These are phyloP conservation scores for Fabriciana adippe DNA, from an alignment of 2,888 invertebrate genomes.

Conservation along the genomic window DNA sequence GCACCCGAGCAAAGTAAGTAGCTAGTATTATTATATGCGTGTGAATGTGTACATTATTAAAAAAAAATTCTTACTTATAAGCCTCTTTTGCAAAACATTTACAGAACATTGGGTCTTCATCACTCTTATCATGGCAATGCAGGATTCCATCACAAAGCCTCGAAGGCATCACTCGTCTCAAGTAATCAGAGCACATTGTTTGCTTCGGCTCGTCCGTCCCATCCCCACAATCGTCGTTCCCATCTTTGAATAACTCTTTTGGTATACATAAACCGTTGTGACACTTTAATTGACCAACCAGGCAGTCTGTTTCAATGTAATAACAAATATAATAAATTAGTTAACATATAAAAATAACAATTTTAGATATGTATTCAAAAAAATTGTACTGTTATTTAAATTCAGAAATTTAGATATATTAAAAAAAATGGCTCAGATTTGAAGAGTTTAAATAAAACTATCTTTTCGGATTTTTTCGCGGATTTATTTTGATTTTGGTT, in stretches of 20 bases:
- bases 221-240: conserved; percentile 86
- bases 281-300: conserved; percentile 85
- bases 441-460: too few species aligned
- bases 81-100: conserved; percentile 77
- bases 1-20: too few species aligned
- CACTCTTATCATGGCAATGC: conserved; percentile 89
- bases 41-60: too few species aligned
- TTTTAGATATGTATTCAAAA: too few species aligned
- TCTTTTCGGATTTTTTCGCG: too few species aligned
- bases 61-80: conserved; percentile 54
- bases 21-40: too few species aligned
- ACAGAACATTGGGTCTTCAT: conserved; percentile 86
- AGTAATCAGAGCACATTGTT: conserved; percentile 85
- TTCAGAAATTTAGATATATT: too few species aligned
- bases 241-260: conserved; percentile 87
- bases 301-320: conserved; percentile 80
- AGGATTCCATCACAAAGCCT: conserved; percentile 89
- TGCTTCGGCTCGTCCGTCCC: conserved; percentile 85
- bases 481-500: too few species aligned
- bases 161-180: conserved; percentile 85
- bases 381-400: too few species aligned
- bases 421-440: too few species aligned
- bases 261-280: conserved; percentile 85
- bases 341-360: background rate
- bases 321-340: background rate